Evolutionary conservation across 2,888 invertebrate genomes (phyloP), one percentile per base, ranked within the genome.

Genomic region (Rutpela maculata): DNA sequence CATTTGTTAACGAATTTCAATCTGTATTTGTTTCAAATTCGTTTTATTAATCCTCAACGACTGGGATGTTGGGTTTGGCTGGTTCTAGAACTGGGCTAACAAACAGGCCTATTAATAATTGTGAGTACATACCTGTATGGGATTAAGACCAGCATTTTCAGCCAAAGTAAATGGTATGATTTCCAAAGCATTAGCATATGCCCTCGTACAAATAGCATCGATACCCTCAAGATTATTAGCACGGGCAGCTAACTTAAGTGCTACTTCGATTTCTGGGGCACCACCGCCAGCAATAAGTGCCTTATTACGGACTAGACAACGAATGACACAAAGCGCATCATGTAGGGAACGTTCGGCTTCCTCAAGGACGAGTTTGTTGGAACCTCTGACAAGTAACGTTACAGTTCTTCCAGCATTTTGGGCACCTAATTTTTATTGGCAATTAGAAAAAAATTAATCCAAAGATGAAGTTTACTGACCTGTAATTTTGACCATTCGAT

Each of bases 261-360:
- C 95, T 79, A 99, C 92, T 89, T 99, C 98, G 80, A 97, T 98
- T 91, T 99, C 99, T 5, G 99, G 98, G 15, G 99, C 98, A 63
- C 99, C 99, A 67, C 99, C 99, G 78, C 99, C 99, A 72, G 98
- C 95, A 89, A 99, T 94, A 84, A 98, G 91, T 62, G 97, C 97
- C 78, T 95, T 95, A 81, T 98, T 95, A 85, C 98, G 97, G 5
- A 99, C 99, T 84, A 99, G 93, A 90, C 99, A 99, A 83, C 99
- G 95, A 87, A 99, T 96, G 68, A 97, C 98, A 75, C 96, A 96
- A 11, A 97, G 91, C 3, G 96, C 96, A 89, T 97, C 96, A 87
- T 96, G 96, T 17, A 96, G 90, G 15, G 96, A 96, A 82, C 96
- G 91, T 43, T 94, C 96, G 50, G 96, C 96, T 90, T 96, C 93